phyloP scores from a whole-genome alignment of 1,140 invertebrate species.

The Trachelipus rathkii region DNA sequence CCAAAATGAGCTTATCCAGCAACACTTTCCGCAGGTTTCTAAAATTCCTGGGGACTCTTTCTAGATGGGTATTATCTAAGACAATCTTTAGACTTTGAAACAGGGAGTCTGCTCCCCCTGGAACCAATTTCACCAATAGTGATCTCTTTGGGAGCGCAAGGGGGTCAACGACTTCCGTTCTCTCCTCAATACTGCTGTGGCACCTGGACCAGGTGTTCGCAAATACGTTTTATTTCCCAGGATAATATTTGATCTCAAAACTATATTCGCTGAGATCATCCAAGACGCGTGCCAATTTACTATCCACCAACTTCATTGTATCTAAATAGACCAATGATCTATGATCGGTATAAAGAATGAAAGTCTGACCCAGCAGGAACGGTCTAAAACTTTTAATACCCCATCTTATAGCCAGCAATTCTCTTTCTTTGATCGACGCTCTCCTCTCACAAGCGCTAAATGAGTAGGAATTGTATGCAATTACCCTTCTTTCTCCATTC shows the following conservation, averaged over 20 bases:
- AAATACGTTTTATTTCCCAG: not conserved
- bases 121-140: not conserved
- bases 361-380: not conserved
- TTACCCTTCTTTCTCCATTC: not conserved
- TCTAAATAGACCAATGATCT: conserved; percentile 7
- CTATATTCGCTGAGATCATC: not conserved
- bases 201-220: not conserved
- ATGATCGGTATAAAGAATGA: conserved; percentile 1
- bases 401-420: not conserved
- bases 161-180: not conserved
- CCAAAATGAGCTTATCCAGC: too few species aligned
- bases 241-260: not conserved
- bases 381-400: conserved; percentile 7
- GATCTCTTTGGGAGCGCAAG: not conserved
- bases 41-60: too few species aligned
- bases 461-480: not conserved
- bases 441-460: conserved; percentile 1
- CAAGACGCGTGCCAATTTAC: not conserved
- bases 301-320: not conserved
- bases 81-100: too few species aligned
- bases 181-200: not conserved
- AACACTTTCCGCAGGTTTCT: too few species aligned
- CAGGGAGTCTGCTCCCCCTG: too few species aligned
- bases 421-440: conserved; percentile 2
- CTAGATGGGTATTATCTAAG: too few species aligned